Evolutionary conservation across 2,113 vertebrate genomes (phyloP), one percentile per base, ranked within the genome.

Genomic region (Isichthys henryi): DNA sequence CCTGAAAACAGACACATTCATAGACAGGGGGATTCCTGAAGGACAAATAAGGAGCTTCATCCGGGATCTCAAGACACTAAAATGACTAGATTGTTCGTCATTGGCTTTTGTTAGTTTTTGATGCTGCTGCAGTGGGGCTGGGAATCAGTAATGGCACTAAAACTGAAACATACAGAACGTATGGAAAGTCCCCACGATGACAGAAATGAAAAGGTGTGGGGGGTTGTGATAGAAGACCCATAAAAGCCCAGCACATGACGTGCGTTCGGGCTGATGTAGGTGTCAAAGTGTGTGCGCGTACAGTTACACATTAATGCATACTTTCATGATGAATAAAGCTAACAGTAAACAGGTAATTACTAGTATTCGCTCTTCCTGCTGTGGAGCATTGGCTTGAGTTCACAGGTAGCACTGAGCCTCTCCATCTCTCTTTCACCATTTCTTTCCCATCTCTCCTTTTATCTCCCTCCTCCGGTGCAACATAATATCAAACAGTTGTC

Each of bases 401-500:
- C 45, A 31, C 48, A 56, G 13, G 58, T 52, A 83, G 77, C 52
- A 56, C 31, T 88, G 58, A 23, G 17, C 31, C 56, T 74, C 48
- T 48, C 80, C 58, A 45, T 86, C 66, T 21, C 49, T 89, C 53
- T 87, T 83, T 48, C 46, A 10, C 10, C n/a, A 31, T 70, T 31
- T 70, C 62, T 70, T 70, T 70, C n/a, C 62, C 7, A 50, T 87
- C 50, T 27, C 82, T 88, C 27, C 52, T 90, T 85, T 0, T 66
- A 43, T 89, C 9, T 88, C 88, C 87, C 86, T 50, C 88, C 87
- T 74, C 90, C 9, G 1, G 85, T 39, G 35, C 74, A 85, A 89
- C 90, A 90, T 90, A 91, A 91, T 90, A 91, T 89, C 90, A 88
- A 91, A 70, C 88, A 7, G 92, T 91, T 91, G 92, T 91, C 92